Evolutionary conservation across 2,797 vertebrate genomes (phyloP), one percentile per base, ranked within the genome.

Genomic region (Chloroceryle inda): DNA sequence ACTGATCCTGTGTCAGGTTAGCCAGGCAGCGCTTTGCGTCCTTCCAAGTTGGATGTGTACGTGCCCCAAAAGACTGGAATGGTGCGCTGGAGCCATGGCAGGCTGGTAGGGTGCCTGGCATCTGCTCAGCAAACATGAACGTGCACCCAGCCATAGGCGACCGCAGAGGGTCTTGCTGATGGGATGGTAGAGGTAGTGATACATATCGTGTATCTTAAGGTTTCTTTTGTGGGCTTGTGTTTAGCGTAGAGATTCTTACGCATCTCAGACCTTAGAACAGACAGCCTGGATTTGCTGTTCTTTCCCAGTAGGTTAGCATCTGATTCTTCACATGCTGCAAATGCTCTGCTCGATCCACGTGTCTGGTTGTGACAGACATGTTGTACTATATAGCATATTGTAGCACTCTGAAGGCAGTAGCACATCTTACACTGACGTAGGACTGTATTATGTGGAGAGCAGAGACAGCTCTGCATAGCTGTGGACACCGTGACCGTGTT

Each of bases 1-100:
- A 1, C 4, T 14, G 38, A 2, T 26, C 14, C 31, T 1, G 17
- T 22, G 22, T 27, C 35, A 1, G 61, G 37, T 5, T 6, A 17
- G 76, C 2, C 17, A 9, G 11, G 22, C 35, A 37, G 87, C 4
- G 10, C 53, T 26, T 9, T 35, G 44, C 40, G 1, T 24, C 31
- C 33, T 22, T 10, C 29, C 2, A 2, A 1, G 37, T 31, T 5
- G 4, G 22, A 3, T 22, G 0, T 4, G 8, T 22, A 6, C 2
- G 13, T 47, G n/a, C 45, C 16, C 18, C 29, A 3, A 2, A 20
- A 24, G 58, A 6, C 31, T 18, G 75, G 29, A 7, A 2, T 0
- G 45, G 29, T 38, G 63, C 15, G 13, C 1, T 33, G 1, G 85
- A 53, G 62, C 24, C 31, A 0, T 9, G 62, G 14, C 49, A 5